phyloP scores from a whole-genome alignment of 2,113 vertebrate genomes.

The Bujurquina vittata region DNA sequence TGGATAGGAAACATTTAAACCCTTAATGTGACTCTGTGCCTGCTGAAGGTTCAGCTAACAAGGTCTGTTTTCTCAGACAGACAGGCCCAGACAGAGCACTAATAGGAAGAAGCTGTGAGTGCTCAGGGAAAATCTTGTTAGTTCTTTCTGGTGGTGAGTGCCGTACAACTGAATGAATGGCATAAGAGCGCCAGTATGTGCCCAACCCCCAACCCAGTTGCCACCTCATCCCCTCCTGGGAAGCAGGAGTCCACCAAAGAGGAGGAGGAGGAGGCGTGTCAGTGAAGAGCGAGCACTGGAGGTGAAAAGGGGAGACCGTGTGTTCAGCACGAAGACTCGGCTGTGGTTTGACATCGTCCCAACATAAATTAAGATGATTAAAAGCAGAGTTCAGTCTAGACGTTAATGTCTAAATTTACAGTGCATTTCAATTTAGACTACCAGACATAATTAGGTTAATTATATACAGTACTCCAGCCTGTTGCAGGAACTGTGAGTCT shows the following conservation, averaged over 20 bases:
- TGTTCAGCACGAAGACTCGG: neutral
- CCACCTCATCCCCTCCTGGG: conserved; percentile 8
- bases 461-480: conserved; percentile 23
- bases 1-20: conserved; percentile 51
- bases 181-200: conserved; percentile 29
- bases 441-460: conserved; percentile 51
- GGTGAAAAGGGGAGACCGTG: neutral
- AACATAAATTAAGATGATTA: conserved; percentile 37
- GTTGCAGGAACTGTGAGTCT: neutral
- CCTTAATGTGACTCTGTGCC: conserved; percentile 44
- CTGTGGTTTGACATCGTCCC: neutral
- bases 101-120: conserved; percentile 32
- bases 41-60: conserved; percentile 56
- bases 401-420: conserved; percentile 33
- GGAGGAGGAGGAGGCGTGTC: conserved; percentile 34
- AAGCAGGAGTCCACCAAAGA: conserved; percentile 7
- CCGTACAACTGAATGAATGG: conserved; percentile 26
- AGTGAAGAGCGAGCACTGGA: conserved; percentile 8
- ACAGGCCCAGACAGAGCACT: conserved; percentile 18
- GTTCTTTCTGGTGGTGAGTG: conserved; percentile 46
- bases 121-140: conserved; percentile 58
- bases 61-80: conserved; percentile 51
- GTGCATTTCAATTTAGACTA: conserved; percentile 27
- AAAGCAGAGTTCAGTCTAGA: conserved; percentile 21
- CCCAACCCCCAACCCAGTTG: neutral